Base-by-base conservation (phyloP, 2,797 vertebrate genomes). In the Pseudopleuronectes americanus region DNA sequence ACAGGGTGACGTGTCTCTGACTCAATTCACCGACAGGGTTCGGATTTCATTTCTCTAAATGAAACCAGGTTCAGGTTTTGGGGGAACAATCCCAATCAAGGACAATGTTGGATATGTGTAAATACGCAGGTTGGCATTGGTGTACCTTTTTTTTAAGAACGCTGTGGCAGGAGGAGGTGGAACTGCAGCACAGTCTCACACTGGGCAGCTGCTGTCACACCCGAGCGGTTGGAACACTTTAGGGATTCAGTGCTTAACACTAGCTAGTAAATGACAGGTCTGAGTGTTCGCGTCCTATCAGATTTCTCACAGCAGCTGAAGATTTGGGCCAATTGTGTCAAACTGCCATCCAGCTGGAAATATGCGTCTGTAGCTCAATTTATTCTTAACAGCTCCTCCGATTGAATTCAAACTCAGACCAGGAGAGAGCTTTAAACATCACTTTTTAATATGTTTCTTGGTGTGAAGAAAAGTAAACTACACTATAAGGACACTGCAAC, bases 1-100 rank as follows among this genome's bases (percentile, higher is more conserved):
- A 48, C 48, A 2, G 38, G 62, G 48, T 54, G 58, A 79, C n/a
- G 52, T 0, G 1, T 63, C 26, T 2, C 36, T 64, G 45, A 64
- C 53, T 54, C 43, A 56, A 68, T 74, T 80, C 70, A 77, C 74
- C 81, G 77, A 84, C 76, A 67, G 19, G 60, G 57, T 72, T 71
- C 23, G 43, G 19, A 57, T 85, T 78, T 68, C 59, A 58, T 49
- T 36, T 58, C 28, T 49, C 6, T 4, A 31, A 23, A 54, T 28
- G 41, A 55, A 5, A 48, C 6, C 43, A 26, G 59, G 16, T 57
- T 43, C 53, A 65, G 60, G 12, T 2, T 28, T 2, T 28, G 17
- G 14, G 31, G 43, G 36, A 64, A 38, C 3, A 38, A 38, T 38
- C 36, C 3, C 36, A 38, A 13, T 43, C 16, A 17, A 14, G 31